Conservation (phyloP, 2,797 vertebrate species). For the Fistularia tabacaria region DNA sequence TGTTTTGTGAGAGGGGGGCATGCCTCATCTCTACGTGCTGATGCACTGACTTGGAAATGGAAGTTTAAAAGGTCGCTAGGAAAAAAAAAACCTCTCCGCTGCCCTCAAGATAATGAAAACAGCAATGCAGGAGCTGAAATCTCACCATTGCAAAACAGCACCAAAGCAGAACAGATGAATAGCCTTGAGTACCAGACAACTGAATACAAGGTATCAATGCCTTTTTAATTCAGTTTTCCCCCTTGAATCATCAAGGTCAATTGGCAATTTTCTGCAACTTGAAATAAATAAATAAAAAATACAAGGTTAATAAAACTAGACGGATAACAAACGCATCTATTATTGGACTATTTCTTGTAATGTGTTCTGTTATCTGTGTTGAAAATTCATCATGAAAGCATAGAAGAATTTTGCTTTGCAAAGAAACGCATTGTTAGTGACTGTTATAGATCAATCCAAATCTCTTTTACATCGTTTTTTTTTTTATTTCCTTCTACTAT, state of each 20-base stretch:
- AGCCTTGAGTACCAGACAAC: conserved; percentile 49
- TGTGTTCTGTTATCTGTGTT: no score
- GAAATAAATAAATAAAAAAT: conserved; percentile 71
- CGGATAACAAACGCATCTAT: conserved; percentile 47
- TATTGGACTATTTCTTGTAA: no score
- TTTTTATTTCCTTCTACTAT: no score
- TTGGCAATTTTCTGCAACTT: conserved; percentile 70
- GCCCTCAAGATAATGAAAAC: conserved; percentile 76
- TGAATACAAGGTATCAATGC: conserved; percentile 69
- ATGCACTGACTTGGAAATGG: conserved; percentile 55
- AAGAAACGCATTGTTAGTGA: no score
- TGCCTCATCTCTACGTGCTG: conserved; percentile 19
- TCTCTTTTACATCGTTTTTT: no score
- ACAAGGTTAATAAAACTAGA: conserved; percentile 65
- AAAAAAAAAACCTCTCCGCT: conserved; percentile 52
- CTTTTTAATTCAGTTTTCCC: conserved; percentile 74
- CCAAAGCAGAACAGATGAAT: conserved; percentile 65
- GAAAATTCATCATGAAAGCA: no score
- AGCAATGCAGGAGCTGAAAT: conserved; percentile 46
- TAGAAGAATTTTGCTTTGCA: no score
- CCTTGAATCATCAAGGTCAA: conserved; percentile 77
- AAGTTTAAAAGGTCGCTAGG: conserved; percentile 58
- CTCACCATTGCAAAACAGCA: conserved; percentile 61
- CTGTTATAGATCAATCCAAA: no score
- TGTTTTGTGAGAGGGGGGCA: conserved; percentile 14